These are phyloP conservation scores for Scaptomyza cyrtandrae DNA, from an alignment of 2,888 invertebrate species.

Conservation along the genomic window DNA sequence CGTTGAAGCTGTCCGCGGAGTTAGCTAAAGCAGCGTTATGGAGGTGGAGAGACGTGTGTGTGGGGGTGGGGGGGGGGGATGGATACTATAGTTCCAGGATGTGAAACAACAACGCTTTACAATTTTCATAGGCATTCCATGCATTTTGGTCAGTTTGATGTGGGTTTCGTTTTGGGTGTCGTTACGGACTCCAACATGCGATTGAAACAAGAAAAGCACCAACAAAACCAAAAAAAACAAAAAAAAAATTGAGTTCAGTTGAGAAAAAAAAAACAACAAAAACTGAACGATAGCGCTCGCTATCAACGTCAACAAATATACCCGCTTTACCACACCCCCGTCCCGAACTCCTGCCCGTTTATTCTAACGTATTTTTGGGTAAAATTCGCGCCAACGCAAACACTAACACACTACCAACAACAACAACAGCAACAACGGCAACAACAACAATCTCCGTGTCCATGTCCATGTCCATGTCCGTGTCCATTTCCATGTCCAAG, in stretches of 20 bases:
- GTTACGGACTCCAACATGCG: constrained; percentile 42
- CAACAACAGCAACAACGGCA: neutral
- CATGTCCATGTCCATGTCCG: constrained; percentile 6
- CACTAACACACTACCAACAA: constrained; percentile 28
- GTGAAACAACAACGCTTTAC: constrained; percentile 64
- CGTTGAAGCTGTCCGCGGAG: constrained; percentile 22
- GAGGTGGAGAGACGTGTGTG: neutral
- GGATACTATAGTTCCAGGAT: constrained; percentile 2
- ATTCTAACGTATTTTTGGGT: constrained; percentile 54
- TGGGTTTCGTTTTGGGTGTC: constrained; percentile 69
- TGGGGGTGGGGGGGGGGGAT: neutral
- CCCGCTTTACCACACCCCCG: no score
- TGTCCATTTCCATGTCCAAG: constrained; percentile 20
- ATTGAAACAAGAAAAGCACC: constrained; percentile 44
- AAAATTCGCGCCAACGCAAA: constrained; percentile 63
- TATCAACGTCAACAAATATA: constrained; percentile 67
- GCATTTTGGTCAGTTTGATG: constrained; percentile 79
- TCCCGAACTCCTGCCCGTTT: neutral
- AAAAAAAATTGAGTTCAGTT: constrained; percentile 7
- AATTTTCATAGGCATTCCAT: constrained; percentile 76
- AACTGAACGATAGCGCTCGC: constrained; percentile 25
- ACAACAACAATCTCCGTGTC: constrained; percentile 3
- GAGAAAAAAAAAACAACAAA: constrained; percentile 1
- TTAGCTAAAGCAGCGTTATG: neutral
- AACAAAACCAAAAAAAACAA: constrained; percentile 4